Conservation (phyloP, 2,888 invertebrate species). For the Agapostemon virescens region DNA sequence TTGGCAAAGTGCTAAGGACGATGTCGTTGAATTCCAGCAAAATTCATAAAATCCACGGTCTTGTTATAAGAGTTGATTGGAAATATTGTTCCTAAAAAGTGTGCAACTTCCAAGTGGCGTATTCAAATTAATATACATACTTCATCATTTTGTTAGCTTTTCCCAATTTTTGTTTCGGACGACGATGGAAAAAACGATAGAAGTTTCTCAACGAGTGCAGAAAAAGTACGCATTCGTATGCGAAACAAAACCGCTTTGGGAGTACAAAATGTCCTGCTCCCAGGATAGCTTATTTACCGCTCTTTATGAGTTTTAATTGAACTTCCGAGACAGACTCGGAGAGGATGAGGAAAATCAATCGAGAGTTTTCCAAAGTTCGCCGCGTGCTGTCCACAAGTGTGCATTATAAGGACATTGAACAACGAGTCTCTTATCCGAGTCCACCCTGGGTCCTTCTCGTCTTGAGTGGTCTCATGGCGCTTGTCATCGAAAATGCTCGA, state of each 20-base stretch:
- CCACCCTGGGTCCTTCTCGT: background rate
- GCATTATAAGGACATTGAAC: conserved; percentile 9
- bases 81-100: background rate
- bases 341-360: background rate
- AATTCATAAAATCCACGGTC: background rate
- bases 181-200: background rate
- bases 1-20: no score
- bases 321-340: background rate
- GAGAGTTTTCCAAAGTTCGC: background rate
- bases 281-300: background rate
- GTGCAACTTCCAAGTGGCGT: background rate
- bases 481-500: conserved; percentile 11
- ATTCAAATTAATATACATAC: background rate
- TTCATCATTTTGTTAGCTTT: background rate
- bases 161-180: background rate
- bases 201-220: background rate
- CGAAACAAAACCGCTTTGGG: background rate
- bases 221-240: background rate
- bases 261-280: background rate
- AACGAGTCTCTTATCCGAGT: conserved; percentile 9
- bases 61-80: background rate
- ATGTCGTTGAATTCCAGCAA: no score
- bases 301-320: conserved; percentile 11
- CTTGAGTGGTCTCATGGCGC: conserved; percentile 3
- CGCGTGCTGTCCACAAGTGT: background rate